A percentile compares a stretch with the other conserved stretches of the same genome.
Conservation (phyloP, 2,113 vertebrate genomes). For the Turnix velox region DNA sequence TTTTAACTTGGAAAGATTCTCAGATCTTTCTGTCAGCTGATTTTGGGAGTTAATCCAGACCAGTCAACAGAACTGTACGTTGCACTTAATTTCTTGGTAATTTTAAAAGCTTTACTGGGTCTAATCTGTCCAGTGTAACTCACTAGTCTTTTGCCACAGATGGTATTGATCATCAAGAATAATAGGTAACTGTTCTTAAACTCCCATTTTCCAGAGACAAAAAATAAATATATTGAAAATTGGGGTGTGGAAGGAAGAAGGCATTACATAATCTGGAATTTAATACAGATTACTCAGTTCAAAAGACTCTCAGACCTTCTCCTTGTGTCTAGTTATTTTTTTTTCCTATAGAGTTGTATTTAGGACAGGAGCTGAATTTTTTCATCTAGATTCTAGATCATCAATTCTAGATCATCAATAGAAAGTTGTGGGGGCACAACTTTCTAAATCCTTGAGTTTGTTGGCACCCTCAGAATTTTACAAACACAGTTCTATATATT, state of each 20-base stretch:
- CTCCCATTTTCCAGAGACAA: neutral
- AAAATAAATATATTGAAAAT: neutral
- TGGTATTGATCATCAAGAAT: conserved; percentile 19
- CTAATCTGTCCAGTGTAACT: neutral
- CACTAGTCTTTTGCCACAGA: neutral
- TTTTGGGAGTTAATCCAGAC: conserved; percentile 23
- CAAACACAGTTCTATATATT: neutral
- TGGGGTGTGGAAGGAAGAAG: neutral
- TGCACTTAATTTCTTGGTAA: conserved; percentile 5
- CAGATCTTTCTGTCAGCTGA: neutral
- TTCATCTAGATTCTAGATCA: too few species aligned
- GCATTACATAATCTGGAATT: neutral
- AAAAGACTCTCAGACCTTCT: neutral
- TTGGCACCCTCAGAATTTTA: neutral
- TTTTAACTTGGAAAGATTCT: conserved; percentile 38
- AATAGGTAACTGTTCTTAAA: neutral
- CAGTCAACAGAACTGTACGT: neutral
- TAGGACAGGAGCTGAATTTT: neutral
- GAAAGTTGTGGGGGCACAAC: neutral
- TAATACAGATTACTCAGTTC: neutral
- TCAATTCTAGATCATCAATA: too few species aligned
- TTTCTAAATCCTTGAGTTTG: neutral
- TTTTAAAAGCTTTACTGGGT: neutral
- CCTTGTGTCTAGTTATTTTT: conserved; percentile 4
- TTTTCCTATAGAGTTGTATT: neutral